These are phyloP conservation scores for Zaprionus ghesquierei DNA, from an alignment of 1,140 invertebrate genomes.

Conservation along the genomic window DNA sequence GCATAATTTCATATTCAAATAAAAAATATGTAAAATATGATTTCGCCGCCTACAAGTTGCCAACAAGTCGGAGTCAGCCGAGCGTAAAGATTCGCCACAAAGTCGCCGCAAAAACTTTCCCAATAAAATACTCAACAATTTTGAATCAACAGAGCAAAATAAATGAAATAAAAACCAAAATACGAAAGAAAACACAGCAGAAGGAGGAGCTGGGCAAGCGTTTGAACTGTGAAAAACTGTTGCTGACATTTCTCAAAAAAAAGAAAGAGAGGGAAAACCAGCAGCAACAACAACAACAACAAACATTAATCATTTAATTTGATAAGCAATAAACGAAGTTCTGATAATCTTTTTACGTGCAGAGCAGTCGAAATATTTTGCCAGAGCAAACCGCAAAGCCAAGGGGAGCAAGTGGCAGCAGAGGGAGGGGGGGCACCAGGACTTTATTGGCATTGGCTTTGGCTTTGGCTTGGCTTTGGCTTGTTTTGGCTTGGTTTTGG, in stretches of 20 bases:
- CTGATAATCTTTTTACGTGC: slow-evolving; percentile 68
- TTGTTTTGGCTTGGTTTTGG: no score
- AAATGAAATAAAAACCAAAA: slow-evolving; percentile 16
- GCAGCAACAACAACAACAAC: background rate
- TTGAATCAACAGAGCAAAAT: slow-evolving; percentile 28
- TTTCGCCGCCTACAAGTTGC: slow-evolving; percentile 28
- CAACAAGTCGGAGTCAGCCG: slow-evolving; percentile 39
- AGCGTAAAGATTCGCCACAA: slow-evolving; percentile 55
- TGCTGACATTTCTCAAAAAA: slow-evolving; percentile 60
- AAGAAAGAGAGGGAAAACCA: background rate
- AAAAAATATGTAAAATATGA: slow-evolving; percentile 33
- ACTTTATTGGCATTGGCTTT: slow-evolving; percentile 11
- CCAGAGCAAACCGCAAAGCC: slow-evolving; percentile 2
- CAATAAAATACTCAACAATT: slow-evolving; percentile 71
- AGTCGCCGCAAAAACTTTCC: slow-evolving; percentile 65
- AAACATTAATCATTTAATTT: slow-evolving; percentile 80
- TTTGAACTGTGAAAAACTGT: slow-evolving; percentile 61
- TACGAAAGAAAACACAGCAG: slow-evolving; percentile 25
- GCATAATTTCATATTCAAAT: slow-evolving; percentile 31
- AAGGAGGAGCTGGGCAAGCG: slow-evolving; percentile 9
- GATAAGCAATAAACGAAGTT: slow-evolving; percentile 75
- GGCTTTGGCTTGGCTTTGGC: background rate
- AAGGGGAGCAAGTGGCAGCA: background rate
- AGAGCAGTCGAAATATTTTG: slow-evolving; percentile 8
- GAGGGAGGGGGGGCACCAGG: background rate